Conservation (phyloP, 2,888 invertebrate genomes). For the Mythimna loreyi region DNA sequence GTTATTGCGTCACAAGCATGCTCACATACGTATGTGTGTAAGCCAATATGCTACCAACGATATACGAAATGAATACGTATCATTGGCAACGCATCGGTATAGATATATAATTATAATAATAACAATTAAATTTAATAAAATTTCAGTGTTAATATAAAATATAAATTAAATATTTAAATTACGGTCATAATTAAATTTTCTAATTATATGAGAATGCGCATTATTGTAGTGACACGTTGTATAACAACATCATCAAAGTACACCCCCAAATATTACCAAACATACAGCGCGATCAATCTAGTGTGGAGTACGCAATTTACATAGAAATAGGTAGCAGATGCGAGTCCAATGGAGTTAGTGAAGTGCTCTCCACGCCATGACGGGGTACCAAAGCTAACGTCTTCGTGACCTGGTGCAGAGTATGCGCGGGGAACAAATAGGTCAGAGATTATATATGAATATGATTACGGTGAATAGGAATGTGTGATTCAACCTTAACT, state of each 20-base stretch:
- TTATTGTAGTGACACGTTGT: too few relatives aligned
- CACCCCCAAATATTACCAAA: constrained; percentile 9
- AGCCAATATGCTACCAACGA: too few relatives aligned
- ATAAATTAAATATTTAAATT: too few relatives aligned
- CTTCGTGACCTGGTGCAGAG: constrained; percentile 24
- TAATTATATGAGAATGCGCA: too few relatives aligned
- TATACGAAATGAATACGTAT: too few relatives aligned
- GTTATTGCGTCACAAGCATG: too few relatives aligned
- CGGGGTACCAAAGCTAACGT: constrained; percentile 2
- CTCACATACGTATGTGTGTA: too few relatives aligned
- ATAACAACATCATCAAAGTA: constrained; percentile 17
- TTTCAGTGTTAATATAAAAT: too few relatives aligned
- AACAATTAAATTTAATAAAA: too few relatives aligned
- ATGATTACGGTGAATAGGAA: not conserved
- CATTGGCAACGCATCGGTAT: too few relatives aligned
- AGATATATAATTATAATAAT: too few relatives aligned
- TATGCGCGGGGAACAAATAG: constrained; percentile 4
- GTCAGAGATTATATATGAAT: constrained; percentile 18
- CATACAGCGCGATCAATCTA: constrained; percentile 51
- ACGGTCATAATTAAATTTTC: too few relatives aligned
- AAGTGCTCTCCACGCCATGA: constrained; percentile 41
- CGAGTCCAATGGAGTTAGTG: constrained; percentile 54
- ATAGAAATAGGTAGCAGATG: constrained; percentile 63
- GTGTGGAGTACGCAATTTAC: constrained; percentile 53
- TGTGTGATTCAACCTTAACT: not conserved